A percentile compares a stretch with the other conserved stretches of the same genome.
These are phyloP conservation scores for Cylloceria caligata DNA, from an alignment of 2,888 invertebrate genomes.

Conservation along the genomic window DNA sequence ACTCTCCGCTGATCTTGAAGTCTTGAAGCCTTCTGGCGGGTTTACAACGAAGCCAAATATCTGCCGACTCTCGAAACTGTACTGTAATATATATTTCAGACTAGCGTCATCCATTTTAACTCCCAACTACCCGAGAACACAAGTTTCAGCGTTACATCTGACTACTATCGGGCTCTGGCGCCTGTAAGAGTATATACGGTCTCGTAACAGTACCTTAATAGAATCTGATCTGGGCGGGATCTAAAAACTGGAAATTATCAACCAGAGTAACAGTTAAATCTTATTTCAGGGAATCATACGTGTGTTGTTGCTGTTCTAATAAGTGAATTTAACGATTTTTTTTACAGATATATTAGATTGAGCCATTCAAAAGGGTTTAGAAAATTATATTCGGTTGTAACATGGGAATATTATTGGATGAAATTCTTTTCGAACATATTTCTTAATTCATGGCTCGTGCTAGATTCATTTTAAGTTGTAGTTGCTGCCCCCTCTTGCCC, in stretches of 20 bases:
- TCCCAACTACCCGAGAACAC: neutral
- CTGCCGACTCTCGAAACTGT: constrained; percentile 10
- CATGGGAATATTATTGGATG: neutral
- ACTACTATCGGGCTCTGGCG: neutral
- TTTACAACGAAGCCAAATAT: constrained; percentile 11
- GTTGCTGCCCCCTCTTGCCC: neutral
- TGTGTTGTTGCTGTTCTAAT: neutral
- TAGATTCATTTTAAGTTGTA: neutral
- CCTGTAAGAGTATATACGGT: neutral
- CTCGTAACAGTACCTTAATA: neutral
- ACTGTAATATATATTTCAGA: neutral
- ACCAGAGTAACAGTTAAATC: neutral
- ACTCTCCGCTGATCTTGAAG: constrained; percentile 44
- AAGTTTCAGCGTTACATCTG: neutral
- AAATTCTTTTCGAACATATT: neutral
- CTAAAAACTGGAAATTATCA: neutral
- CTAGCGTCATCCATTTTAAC: constrained; percentile 1
- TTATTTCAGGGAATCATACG: neutral
- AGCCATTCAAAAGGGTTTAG: neutral
- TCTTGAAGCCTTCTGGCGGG: constrained; percentile 39
- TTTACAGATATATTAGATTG: neutral
- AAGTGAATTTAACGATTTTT: neutral
- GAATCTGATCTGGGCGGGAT: no score
- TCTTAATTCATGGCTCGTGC: neutral
- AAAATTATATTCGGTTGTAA: neutral